Evolutionary conservation across 2,888 invertebrate species (phyloP).

Genomic region (Gnatocerus cornutus): DNA sequence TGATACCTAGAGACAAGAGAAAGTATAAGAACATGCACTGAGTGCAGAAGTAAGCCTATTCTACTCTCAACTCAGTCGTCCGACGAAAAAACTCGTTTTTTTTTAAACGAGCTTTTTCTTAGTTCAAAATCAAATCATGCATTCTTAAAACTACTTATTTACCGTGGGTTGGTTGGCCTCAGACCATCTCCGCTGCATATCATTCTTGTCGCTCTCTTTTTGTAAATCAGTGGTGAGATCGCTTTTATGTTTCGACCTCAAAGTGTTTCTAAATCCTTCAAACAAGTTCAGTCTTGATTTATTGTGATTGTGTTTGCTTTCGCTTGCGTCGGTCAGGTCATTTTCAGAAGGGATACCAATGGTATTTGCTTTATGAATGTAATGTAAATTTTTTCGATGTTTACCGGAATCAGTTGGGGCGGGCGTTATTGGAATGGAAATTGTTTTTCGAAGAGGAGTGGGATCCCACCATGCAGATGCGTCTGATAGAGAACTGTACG

Average conservation of each 20-base stretch:
- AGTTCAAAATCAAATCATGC: neutral
- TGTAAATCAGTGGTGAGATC: constrained; percentile 66
- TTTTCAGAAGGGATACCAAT: constrained; percentile 75
- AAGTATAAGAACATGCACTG: constrained; percentile 50
- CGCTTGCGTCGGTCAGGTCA: constrained; percentile 68
- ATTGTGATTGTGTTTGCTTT: constrained; percentile 70
- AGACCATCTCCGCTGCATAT: constrained; percentile 71
- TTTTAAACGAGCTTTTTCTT: no score
- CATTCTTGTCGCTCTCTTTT: constrained; percentile 66
- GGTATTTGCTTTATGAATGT: constrained; percentile 73
- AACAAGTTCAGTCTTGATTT: constrained; percentile 70
- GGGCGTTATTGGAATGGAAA: constrained; percentile 69
- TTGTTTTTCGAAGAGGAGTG: constrained; percentile 68
- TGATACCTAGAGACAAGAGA: constrained; percentile 60
- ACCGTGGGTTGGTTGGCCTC: constrained; percentile 68
- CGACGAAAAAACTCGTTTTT: neutral
- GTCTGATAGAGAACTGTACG: constrained; percentile 64
- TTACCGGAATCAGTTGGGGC: constrained; percentile 52
- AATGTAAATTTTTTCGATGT: constrained; percentile 62
- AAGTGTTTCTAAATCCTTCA: constrained; percentile 77
- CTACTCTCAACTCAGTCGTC: neutral
- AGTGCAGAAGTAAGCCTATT: constrained; percentile 12
- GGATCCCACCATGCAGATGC: constrained; percentile 69
- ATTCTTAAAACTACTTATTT: constrained; percentile 55
- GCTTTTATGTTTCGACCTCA: constrained; percentile 72